Evolutionary conservation across 2,797 vertebrate genomes (phyloP).

Genomic region (Pantherophis alleghaniensis): DNA sequence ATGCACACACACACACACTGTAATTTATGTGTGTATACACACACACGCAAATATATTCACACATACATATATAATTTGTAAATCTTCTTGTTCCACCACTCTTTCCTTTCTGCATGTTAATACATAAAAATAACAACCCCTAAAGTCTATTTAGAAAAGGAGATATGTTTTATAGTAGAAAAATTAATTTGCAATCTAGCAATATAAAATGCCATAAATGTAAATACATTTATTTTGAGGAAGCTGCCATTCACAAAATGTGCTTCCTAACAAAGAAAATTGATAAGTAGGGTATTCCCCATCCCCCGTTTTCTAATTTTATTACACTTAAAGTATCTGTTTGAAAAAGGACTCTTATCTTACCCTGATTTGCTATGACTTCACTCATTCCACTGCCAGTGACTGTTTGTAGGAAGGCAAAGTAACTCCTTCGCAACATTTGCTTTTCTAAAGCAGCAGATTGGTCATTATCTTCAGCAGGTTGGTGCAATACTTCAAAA

Average conservation of each 20-base stretch:
- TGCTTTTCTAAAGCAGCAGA: conserved; percentile 95
- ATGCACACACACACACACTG: too few species aligned
- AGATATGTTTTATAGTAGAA: neutral
- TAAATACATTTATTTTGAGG: neutral
- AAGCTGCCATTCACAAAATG: too few species aligned
- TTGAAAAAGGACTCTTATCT: neutral
- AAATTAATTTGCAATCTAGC: neutral
- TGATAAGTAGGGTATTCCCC: neutral
- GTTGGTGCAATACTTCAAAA: conserved; percentile 89
- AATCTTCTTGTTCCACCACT: neutral
- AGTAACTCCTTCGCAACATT: conserved; percentile 95
- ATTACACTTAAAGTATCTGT: neutral
- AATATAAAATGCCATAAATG: neutral
- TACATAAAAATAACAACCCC: neutral
- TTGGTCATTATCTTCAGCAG: conserved; percentile 96
- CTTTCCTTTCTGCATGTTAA: neutral
- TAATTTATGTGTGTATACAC: too few species aligned
- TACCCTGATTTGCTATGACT: conserved; percentile 95
- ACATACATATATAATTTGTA: neutral
- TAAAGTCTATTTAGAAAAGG: neutral
- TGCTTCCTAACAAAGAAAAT: neutral
- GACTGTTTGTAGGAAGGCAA: conserved; percentile 92
- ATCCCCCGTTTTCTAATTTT: neutral
- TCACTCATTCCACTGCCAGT: conserved; percentile 94
- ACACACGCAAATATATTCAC: too few species aligned